These are phyloP conservation scores for Meliscaeva auricollis DNA, from an alignment of 2,888 invertebrate species.

Conservation along the genomic window DNA sequence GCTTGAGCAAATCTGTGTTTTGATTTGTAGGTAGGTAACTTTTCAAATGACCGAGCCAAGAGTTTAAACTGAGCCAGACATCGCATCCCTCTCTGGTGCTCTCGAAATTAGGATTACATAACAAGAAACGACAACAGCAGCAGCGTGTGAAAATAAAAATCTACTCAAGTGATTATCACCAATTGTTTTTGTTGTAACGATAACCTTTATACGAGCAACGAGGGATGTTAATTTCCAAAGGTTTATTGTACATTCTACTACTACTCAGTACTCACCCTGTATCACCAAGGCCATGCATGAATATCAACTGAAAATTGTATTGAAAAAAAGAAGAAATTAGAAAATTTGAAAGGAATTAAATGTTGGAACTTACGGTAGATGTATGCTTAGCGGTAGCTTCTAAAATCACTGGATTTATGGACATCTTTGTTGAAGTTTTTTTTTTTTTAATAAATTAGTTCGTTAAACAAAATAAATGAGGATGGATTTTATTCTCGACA, in stretches of 20 bases:
- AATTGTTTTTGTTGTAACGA: slow-evolving; percentile 32
- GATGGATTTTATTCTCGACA: slow-evolving; percentile 13
- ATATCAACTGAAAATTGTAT: slow-evolving; percentile 91
- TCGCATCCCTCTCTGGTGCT: not conserved
- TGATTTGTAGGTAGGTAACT: slow-evolving; percentile 9
- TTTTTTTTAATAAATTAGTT: not conserved
- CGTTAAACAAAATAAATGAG: not conserved
- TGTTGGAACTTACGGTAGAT: slow-evolving; percentile 88
- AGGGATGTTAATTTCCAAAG: slow-evolving; percentile 24
- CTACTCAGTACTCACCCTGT: slow-evolving; percentile 90
- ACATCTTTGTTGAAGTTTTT: slow-evolving; percentile 77
- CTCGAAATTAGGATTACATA: slow-evolving; percentile 44
- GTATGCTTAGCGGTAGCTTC: slow-evolving; percentile 93
- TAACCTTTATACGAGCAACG: slow-evolving; percentile 16
- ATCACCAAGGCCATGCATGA: slow-evolving; percentile 97
- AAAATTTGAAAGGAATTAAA: not conserved
- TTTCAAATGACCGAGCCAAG: not conserved
- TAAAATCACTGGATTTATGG: slow-evolving; percentile 90
- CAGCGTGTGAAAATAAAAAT: slow-evolving; percentile 1
- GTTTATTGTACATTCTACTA: slow-evolving; percentile 5
- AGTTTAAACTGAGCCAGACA: slow-evolving; percentile 1
- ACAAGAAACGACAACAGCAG: slow-evolving; percentile 8
- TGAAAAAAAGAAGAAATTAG: slow-evolving; percentile 72
- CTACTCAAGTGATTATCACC: slow-evolving; percentile 33
- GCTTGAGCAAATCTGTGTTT: not conserved